Percentiles rank a stretch among this genome's conserved stretches.
Evolutionary conservation across 2,888 invertebrate genomes (phyloP).

Genomic region (Parelbella ahira): DNA sequence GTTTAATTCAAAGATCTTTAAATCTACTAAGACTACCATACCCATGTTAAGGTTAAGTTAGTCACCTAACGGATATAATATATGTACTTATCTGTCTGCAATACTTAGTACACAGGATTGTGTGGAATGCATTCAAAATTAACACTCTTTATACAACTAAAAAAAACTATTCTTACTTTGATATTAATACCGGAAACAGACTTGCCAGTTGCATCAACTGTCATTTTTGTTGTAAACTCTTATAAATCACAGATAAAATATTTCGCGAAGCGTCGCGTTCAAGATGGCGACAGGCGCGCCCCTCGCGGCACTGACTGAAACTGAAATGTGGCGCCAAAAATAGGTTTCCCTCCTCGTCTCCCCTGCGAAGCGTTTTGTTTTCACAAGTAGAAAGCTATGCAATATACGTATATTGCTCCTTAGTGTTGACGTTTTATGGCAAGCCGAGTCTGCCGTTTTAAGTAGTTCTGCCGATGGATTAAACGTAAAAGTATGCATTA

Average conservation of each 20-base stretch:
- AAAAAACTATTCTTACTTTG: conserved; percentile 60
- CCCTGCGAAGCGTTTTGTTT: conserved; percentile 36
- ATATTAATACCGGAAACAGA: conserved; percentile 69
- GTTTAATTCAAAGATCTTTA: no score
- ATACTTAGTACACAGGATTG: conserved; percentile 1
- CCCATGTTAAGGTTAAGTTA: no score
- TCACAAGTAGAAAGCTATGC: conserved; percentile 49
- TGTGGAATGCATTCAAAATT: conserved; percentile 8
- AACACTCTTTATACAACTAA: no score
- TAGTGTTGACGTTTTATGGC: no score
- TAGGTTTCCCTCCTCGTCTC: conserved; percentile 59
- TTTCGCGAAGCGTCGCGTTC: conserved; percentile 29
- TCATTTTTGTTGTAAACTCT: conserved; percentile 39
- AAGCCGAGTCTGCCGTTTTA: no score
- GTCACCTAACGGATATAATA: no score
- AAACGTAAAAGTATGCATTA: no score
- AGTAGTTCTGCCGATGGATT: no score
- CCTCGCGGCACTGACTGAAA: conserved; percentile 60
- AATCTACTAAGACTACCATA: no score
- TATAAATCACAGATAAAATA: conserved; percentile 28
- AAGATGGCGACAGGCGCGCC: conserved; percentile 58
- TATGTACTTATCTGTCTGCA: no score
- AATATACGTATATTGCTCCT: conserved; percentile 18
- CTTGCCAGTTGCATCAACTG: conserved; percentile 48
- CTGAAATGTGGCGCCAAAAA: conserved; percentile 73